These are phyloP conservation scores for Pterostichus madidus DNA, from an alignment of 2,888 invertebrate species.

Conservation along the genomic window DNA sequence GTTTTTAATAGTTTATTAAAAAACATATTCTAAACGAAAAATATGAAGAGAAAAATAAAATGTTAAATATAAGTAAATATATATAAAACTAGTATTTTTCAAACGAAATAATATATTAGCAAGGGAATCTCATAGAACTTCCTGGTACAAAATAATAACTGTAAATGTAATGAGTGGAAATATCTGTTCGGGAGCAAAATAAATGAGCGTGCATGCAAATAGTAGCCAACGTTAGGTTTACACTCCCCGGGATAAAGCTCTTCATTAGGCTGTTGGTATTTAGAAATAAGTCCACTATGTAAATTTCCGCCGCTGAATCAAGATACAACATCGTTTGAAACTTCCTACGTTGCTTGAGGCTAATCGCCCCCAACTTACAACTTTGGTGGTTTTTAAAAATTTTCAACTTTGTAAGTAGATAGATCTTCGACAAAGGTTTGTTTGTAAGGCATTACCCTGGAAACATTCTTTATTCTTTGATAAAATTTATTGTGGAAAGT, in stretches of 20 bases:
- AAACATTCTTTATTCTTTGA: no score
- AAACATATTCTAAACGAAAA: no score
- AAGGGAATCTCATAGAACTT: no score
- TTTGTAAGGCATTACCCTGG: slow-evolving; percentile 1
- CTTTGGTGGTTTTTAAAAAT: slow-evolving; percentile 20
- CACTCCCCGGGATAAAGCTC: slow-evolving; percentile 33
- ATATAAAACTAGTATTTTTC: not conserved
- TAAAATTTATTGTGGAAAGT: not conserved
- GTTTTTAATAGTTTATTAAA: no score
- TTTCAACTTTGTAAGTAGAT: not conserved
- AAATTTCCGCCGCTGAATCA: slow-evolving; percentile 32
- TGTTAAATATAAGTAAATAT: no score
- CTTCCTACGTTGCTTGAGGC: slow-evolving; percentile 3
- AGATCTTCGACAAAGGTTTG: slow-evolving; percentile 8
- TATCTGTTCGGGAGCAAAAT: not conserved
- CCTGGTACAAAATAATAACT: not conserved
- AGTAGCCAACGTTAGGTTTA: not conserved
- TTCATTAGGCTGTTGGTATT: slow-evolving; percentile 42
- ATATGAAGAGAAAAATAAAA: no score
- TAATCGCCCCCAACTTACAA: slow-evolving; percentile 29
- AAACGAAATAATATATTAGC: not conserved
- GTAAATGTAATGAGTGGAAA: not conserved
- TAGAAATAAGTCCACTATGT: slow-evolving; percentile 48
- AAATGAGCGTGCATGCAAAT: not conserved
- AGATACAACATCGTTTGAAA: slow-evolving; percentile 23